Evolutionary conservation across 92 coral and sea anemone genomes (phyloP), one percentile per base, ranked within the genome.

Genomic region (Phenganax subtilis): DNA sequence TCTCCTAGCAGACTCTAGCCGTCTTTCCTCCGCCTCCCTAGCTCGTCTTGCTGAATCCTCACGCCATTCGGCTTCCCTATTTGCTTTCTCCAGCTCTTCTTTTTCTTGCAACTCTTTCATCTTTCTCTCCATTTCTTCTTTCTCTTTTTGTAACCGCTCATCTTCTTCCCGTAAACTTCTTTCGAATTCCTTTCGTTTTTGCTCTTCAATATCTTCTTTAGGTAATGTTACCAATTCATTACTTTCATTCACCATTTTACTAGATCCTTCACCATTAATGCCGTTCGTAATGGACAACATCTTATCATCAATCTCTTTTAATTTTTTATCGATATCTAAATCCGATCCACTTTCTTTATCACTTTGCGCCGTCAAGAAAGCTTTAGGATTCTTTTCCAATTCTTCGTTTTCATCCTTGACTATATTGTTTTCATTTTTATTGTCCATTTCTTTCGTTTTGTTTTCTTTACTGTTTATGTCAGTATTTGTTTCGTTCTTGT

Each of bases 31-130:
- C 54, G 62, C 86, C 63, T 91, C 87, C 67, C 77, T 77, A 66
- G 88, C 98, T 57, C 85, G 66, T 62, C 75, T 86, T 25, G 92
- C 70, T 44, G 90, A 75, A 17, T 93, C 78, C 82, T 64, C 70
- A 51, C 78, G 61, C 82, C 88, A 85, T 63, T 93, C 88, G 54
- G 89, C 85, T 14, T 90, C 97, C 70, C 85, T 84, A 14, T 85
- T 84, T 17, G 62, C 65, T 56, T 88, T 81, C 53, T 88, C 89
- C n/a, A 80, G 77, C 17, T 87, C 85, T 69, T 87, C 59, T 53
- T 87, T 64, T 54, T 91, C 88, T 52, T 75, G 71, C 37, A 84
- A 86, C 55, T 93, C 97, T 9, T 85, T 74, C 84, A 58, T 65
- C 59, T 76, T 81, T 16, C 81, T 71, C 8, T 82, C 84, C 12